phyloP scores from a whole-genome alignment of 2,888 invertebrate species.

The Eupeodes luniger region DNA sequence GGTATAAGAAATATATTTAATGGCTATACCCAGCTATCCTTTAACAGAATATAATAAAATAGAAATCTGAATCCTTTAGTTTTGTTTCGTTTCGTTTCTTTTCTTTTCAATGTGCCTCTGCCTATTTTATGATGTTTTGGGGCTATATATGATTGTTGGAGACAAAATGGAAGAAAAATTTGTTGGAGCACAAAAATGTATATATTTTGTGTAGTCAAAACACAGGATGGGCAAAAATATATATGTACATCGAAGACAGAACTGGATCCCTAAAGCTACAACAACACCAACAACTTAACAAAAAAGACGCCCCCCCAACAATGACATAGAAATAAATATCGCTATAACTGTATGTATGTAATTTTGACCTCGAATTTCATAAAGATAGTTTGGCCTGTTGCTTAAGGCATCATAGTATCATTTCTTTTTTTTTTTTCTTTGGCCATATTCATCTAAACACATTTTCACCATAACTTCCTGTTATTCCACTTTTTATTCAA shows the following conservation, averaged over 20 bases:
- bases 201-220: background rate
- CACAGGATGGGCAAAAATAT: constrained; percentile 17
- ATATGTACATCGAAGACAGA: constrained; percentile 27
- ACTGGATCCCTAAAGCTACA: background rate
- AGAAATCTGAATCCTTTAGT: constrained; percentile 36
- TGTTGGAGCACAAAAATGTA: too few relatives aligned
- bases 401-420: constrained; percentile 23
- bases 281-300: too few relatives aligned
- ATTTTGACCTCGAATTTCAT: constrained; percentile 60
- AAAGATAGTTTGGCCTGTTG: constrained; percentile 60
- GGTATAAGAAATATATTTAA: constrained; percentile 18
- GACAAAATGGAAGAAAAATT: constrained; percentile 6
- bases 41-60: background rate
- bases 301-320: background rate
- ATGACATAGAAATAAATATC: background rate
- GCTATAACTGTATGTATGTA: background rate
- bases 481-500: constrained; percentile 10
- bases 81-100: background rate
- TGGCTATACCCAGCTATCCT: background rate
- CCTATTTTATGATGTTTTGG: constrained; percentile 36
- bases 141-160: background rate
- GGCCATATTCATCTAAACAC: constrained; percentile 27
- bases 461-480: constrained; percentile 53
- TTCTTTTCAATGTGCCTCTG: constrained; percentile 8
- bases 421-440: background rate